Base-by-base conservation (phyloP, 1,140 invertebrate genomes). In the Eurosta solidaginis region DNA sequence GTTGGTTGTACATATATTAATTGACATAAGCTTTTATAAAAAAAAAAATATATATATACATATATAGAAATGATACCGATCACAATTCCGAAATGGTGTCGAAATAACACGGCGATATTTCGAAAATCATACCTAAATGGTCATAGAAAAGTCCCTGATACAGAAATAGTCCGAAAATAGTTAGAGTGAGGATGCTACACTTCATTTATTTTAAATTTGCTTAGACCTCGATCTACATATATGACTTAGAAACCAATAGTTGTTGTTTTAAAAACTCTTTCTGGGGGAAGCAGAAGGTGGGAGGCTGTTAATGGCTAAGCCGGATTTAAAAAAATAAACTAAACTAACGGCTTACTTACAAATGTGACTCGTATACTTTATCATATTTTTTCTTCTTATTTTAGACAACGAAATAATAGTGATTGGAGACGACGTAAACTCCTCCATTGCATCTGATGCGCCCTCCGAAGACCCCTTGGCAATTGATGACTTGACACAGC, bases 331-430 rank as follows among this genome's bases (percentile, higher is more conserved):
- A 74, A 44, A 3, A 2, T 14, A 36, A 42, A 36, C 2, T 44
- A 74, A 1, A 20, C 44, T n/a, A 45, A 54, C 22, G 9, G 22
- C 9, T 54, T 12, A 54, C 14, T 54, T 54, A 54, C 7, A 42
- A 7, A 3, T 6, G 17, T 33, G 22, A 27, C 54, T 25, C 29
- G 17, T 63, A 7, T 77, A 68, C 12, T 74, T 82, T 49, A 50
- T 82, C 12, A 78, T 81, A 17, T 68, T 74, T 27, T 44, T 36
- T 68, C 40, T 78, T 45, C 81, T 78, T 50, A 85, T 84, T 78
- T 80, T 80, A 14, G 83, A 84, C 44, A 83, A 82, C 44, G 84
- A 87, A 78, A 83, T 87, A 25, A 85, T 87, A 73, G 84, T 87
- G 14, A 36, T 87, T 0, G 54, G 78, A 68, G 85, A 85, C n/a